Evolutionary conservation across 1,140 invertebrate species (phyloP).

Genomic region (Neodiprion fabricii): DNA sequence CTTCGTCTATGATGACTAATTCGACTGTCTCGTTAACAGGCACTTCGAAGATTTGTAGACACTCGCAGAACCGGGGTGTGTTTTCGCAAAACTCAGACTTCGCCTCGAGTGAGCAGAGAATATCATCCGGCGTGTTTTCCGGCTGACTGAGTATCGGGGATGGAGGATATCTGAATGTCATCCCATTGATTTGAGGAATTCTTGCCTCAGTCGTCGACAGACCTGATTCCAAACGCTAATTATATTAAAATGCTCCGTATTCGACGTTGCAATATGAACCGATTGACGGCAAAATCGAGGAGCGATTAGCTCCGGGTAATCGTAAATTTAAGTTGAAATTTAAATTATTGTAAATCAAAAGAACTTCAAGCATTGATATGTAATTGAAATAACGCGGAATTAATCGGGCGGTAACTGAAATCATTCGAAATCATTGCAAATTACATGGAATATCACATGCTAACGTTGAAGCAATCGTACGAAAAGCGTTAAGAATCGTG

Average conservation of each 20-base stretch:
- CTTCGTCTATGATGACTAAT: constrained; percentile 42
- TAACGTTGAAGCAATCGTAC: no score
- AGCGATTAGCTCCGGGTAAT: no score
- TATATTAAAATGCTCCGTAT: neutral
- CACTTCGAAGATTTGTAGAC: constrained; percentile 39
- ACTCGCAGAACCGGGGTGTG: constrained; percentile 42
- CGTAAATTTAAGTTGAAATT: no score
- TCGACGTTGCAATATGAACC: no score
- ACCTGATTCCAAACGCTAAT: constrained; percentile 27
- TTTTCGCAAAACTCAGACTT: constrained; percentile 33
- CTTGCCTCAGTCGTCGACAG: constrained; percentile 12
- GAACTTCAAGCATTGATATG: no score
- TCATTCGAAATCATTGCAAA: no score
- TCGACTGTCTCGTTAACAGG: constrained; percentile 32
- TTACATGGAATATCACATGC: no score
- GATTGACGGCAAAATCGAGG: no score
- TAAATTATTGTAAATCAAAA: no score
- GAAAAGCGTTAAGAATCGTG: no score
- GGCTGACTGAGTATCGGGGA: constrained; percentile 45
- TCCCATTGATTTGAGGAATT: constrained; percentile 39
- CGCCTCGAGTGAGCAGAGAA: constrained; percentile 35
- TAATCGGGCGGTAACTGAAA: no score
- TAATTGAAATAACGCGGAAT: no score
- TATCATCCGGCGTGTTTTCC: constrained; percentile 31
- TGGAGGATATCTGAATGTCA: constrained; percentile 48